Evolutionary conservation across 2,797 vertebrate species (phyloP), one percentile per base, ranked within the genome.

Genomic region (Chlorospingus flavigularis): DNA sequence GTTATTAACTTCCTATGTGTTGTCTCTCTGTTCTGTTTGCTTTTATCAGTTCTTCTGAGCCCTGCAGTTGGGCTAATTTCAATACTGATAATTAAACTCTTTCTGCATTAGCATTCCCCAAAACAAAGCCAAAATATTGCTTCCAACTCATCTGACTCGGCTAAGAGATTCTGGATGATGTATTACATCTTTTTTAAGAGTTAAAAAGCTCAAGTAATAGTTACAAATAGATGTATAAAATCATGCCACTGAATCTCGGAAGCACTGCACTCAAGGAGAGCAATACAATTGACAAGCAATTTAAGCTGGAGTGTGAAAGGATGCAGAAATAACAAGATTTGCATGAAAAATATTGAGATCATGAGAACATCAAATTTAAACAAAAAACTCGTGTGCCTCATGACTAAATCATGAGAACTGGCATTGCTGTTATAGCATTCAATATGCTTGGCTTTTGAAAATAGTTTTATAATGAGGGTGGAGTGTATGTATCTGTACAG

Each of bases 251-350:
- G 96, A 94, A 96, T 95, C 97, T 98, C 83, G 54, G 95, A 98
- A 97, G 96, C 95, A 60, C 91, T 95, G 94, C 94, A 89, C 95
- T 96, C 96, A 96, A 97, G 97, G 96, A 98, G 78, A 96, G 97
- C 96, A 95, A 76, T 87, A 94, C 95, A 98, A 98, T 96, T 98
- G 98, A 98, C 98, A 98, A 97, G 97, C 97, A 98, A 98, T 98
- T 98, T 98, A 97, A 98, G 86, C 95, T 95, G 75, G 75, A 97
- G 96, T 95, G 96, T 97, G 97, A 98, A 98, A 97, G 97, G 97
- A 98, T 97, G 97, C 97, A 98, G 97, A 98, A 98, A 98, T 98
- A 98, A 98, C 97, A 97, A 97, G 98, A 98, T 98, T 97, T 98
- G 98, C 98, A 98, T 98, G 97, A 98, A 98, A 98, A 98, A 98